These are phyloP conservation scores for Megalops atlanticus DNA, from an alignment of 2,113 vertebrate species.

Conservation along the genomic window DNA sequence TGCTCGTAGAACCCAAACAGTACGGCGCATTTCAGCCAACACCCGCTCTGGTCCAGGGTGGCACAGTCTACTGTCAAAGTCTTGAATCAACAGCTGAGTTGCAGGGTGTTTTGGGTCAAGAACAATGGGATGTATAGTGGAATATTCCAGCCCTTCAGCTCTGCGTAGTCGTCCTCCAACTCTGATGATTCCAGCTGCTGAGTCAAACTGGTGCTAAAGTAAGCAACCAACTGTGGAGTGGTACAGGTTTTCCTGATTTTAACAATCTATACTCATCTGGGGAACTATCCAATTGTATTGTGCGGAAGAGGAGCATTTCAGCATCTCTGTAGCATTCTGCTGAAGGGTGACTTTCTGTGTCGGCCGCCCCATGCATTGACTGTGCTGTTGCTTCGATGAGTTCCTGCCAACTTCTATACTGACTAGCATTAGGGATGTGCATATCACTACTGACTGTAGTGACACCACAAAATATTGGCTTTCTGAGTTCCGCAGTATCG, in stretches of 20 bases:
- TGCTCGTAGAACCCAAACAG: slow-evolving; percentile 27
- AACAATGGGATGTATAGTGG: slow-evolving; percentile 15
- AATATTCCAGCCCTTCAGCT: not conserved
- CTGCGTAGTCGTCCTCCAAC: slow-evolving; percentile 8
- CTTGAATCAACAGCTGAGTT: slow-evolving; percentile 5
- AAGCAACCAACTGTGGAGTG: not conserved
- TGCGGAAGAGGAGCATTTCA: not conserved
- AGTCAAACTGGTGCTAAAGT: not conserved
- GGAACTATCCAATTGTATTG: not conserved
- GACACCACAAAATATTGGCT: slow-evolving; percentile 11
- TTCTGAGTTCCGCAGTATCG: slow-evolving; percentile 1
- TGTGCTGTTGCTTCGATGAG: slow-evolving; percentile 11
- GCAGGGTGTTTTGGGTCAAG: slow-evolving; percentile 20
- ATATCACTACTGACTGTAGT: too few relatives aligned
- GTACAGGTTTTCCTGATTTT: not conserved
- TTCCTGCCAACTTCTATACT: not conserved
- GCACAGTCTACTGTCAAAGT: not conserved
- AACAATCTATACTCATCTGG: not conserved
- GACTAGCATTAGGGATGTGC: slow-evolving; percentile 6
- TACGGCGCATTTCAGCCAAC: slow-evolving; percentile 16
- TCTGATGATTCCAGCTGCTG: not conserved
- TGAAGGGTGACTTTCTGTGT: not conserved
- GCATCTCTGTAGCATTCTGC: not conserved
- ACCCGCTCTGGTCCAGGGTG: slow-evolving; percentile 12
- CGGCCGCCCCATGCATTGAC: not conserved